Base-by-base conservation (phyloP, 1,140 invertebrate species). In the Camponotus pennsylvanicus region DNA sequence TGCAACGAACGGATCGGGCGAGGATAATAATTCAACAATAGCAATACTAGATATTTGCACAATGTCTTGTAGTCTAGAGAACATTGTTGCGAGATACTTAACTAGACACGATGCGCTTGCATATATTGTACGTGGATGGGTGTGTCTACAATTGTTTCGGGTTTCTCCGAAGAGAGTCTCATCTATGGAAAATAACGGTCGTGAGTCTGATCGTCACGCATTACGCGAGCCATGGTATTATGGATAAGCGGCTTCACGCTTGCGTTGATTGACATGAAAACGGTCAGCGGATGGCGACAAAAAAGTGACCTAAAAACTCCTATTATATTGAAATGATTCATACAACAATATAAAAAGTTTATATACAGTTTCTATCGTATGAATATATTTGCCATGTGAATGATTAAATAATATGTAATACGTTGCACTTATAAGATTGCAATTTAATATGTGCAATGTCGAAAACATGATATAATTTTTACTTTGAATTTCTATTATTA, bases 261-360 rank as follows among this genome's bases (percentile, higher is more conserved):
- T 66, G 77, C 63, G 49, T 69, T 21, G 77, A 64, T 77, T 45
- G 45, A 79, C 27, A 49, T 32, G 61, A 59, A 66, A 78, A 78
- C 32, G 49, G 27, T 78, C 18, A 78, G 42, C 32, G 21, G 8
- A 61, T 37, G 15, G 27, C 45, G 76, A 78, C 40, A 66, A 67
- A 66, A 78, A 40, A 78, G 3, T n/a, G 11, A 18, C 3, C 59
- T 40, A 18, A 34, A 37, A 21, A 63, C 21, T 49, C 2, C 18
- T 63, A 49, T 77, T 77, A 34, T 64, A 34, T 15, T 15, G 21
- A 15, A 34, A 64, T 76, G 27, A 32, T 63, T 57, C 21, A 18
- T 66, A 78, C 66, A 66, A 66, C 64, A 64, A 64, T 61, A n/a
- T 49, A 66, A 34, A 11, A 42, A 11, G 4, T 64, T 64, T 78